phyloP scores from a whole-genome alignment of 2,797 vertebrate species.

The Phrynocephalus guinanensis region DNA sequence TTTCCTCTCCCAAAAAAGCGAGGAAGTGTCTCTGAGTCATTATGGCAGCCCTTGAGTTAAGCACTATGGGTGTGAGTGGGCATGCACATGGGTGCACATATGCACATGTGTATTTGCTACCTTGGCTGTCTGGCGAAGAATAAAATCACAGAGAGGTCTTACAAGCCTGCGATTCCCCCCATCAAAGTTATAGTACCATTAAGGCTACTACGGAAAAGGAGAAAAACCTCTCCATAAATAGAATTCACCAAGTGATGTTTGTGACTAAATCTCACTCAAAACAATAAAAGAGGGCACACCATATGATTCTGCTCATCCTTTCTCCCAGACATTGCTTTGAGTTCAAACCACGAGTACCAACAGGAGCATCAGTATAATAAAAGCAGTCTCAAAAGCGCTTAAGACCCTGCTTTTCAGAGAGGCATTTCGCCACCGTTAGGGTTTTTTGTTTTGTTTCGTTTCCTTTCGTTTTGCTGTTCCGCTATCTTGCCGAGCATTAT shows the following conservation, averaged over 20 bases:
- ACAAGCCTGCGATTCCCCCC: constrained; percentile 46
- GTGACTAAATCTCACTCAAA: background rate
- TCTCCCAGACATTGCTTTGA: background rate
- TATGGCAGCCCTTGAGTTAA: constrained; percentile 55
- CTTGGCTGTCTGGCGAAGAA: constrained; percentile 69
- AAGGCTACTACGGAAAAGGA: background rate
- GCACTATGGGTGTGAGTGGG: constrained; percentile 45
- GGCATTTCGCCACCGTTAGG: too few relatives aligned
- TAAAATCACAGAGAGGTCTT: constrained; percentile 63
- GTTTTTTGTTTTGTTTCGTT: too few relatives aligned
- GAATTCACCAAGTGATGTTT: background rate
- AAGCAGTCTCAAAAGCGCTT: too few relatives aligned
- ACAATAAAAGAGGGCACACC: too few relatives aligned
- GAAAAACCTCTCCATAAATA: background rate
- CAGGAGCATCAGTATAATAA: background rate
- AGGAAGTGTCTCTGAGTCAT: constrained; percentile 39
- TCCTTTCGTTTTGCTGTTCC: too few relatives aligned
- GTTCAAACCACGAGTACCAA: background rate
- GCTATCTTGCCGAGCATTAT: too few relatives aligned
- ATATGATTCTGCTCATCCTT: background rate
- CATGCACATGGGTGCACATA: too few relatives aligned
- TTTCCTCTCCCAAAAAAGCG: constrained; percentile 36
- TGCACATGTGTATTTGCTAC: constrained; percentile 50
- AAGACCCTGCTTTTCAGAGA: too few relatives aligned
- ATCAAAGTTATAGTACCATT: background rate